These are phyloP conservation scores for Phrixothrix hirtus DNA, from an alignment of 2,888 invertebrate genomes.

Conservation along the genomic window DNA sequence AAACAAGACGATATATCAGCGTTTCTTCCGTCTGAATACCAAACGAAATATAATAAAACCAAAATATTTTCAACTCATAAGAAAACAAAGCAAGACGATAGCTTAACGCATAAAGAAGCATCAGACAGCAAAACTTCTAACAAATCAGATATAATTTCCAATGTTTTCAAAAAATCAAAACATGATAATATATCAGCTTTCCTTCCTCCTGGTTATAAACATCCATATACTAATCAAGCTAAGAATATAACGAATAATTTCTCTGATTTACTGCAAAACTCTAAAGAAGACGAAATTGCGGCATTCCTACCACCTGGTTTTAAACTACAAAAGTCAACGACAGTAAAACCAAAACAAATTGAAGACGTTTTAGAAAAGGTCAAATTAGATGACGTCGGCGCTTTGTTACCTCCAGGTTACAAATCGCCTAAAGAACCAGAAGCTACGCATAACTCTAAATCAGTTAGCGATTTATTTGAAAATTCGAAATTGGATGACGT, in stretches of 20 bases:
- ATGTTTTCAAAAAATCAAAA: conserved; percentile 50
- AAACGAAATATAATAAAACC: conserved; percentile 39
- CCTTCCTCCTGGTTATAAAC: conserved; percentile 56
- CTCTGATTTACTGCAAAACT: conserved; percentile 57
- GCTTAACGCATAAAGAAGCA: conserved; percentile 53
- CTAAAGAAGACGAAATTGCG: conserved; percentile 62
- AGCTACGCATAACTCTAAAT: conserved; percentile 55
- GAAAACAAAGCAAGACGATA: conserved; percentile 61
- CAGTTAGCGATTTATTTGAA: conserved; percentile 54
- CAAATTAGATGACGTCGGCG: conserved; percentile 58
- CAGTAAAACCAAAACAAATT: conserved; percentile 18
- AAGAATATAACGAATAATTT: conserved; percentile 33
- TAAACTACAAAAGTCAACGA: conserved; percentile 49
- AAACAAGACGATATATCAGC: conserved; percentile 50
- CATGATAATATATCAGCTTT: conserved; percentile 54
- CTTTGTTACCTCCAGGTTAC: conserved; percentile 66
- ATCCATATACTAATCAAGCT: conserved; percentile 30
- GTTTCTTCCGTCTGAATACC: conserved; percentile 57
- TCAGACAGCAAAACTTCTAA: conserved; percentile 36
- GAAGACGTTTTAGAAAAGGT: conserved; percentile 36
- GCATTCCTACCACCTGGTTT: conserved; percentile 71
- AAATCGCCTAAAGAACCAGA: conserved; percentile 23
- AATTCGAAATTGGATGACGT: conserved; percentile 60
- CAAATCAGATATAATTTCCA: conserved; percentile 40
- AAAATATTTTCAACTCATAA: conserved; percentile 53